Base-by-base conservation (phyloP, 2,888 invertebrate species). In the Apotomis turbidana region DNA sequence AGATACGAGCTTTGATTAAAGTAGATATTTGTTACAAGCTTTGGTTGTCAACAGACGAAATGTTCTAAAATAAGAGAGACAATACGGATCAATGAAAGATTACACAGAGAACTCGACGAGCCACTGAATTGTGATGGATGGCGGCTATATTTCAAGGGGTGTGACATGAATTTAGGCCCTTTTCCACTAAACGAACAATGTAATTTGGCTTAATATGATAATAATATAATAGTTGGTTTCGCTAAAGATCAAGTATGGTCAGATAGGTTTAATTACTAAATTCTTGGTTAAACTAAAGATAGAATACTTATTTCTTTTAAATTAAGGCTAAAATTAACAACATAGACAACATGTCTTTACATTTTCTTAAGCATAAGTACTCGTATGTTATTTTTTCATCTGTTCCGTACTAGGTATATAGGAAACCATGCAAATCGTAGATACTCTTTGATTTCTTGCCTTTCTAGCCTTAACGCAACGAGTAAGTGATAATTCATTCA, bases 51-150 rank as follows among this genome's bases (percentile, higher is more conserved):
- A 15, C 15, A 15, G 15, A 41, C 27, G 8, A 41, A 63, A 12
- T 52, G 36, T 52, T 70, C 27, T 46, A 38, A 55, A 67, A 67
- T 41, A 67, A 41, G 41, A 12, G 54, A 52, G 60, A 46, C 57
- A 15, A 62, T 62, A 55, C 57, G 55, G 57, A 61, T 67, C 27
- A 15, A 60, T 38, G 12, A 57, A 36, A 67, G 49, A 68, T 68
- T 61, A 58, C 68, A 41, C 41, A 44, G 61, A 51, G 15, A n/a
- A 60, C 57, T 61, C 54, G 67, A 13, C 44, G 27, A 61, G 41
- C 61, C 66, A 57, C 55, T 71, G 60, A 67, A 68, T 71, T 71
- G 67, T 68, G 67, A 71, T 15, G 57, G 8, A 68, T 68, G 38
- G 67, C 51, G 4, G 49, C 46, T 55, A 67, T 70, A 54, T 54